Evolutionary conservation across 2,113 vertebrate species (phyloP).

Genomic region (Eretmochelys imbricata): DNA sequence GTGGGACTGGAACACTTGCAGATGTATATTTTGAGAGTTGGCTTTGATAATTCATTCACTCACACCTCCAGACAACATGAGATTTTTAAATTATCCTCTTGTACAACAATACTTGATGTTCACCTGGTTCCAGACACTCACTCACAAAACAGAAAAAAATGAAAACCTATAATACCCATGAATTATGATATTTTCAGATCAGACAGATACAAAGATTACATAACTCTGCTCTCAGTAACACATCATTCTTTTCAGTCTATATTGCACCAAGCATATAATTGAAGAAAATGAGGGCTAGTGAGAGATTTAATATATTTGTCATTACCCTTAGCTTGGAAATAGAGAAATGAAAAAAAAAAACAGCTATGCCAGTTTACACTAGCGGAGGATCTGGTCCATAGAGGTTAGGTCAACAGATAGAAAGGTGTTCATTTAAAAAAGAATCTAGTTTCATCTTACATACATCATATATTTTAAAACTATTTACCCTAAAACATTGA

Average conservation of each 20-base stretch:
- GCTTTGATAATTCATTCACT: constrained; percentile 43
- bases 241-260: neutral
- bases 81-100: constrained; percentile 41
- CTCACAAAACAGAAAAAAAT: neutral
- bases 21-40: neutral
- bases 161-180: neutral
- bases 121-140: neutral
- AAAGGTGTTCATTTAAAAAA: neutral
- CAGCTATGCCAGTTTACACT: neutral
- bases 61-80: neutral
- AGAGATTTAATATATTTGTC: neutral
- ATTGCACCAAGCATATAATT: accelerated
- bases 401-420: neutral
- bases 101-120: accelerated
- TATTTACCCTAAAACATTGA: neutral
- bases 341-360: neutral
- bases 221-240: neutral
- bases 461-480: neutral
- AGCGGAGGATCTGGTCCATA: neutral
- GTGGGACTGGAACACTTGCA: constrained; percentile 44
- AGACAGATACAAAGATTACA: neutral
- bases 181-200: neutral
- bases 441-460: neutral
- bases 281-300: neutral
- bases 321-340: neutral